Base-by-base conservation (phyloP, 2,797 vertebrate genomes). In the Pantherophis alleghaniensis region DNA sequence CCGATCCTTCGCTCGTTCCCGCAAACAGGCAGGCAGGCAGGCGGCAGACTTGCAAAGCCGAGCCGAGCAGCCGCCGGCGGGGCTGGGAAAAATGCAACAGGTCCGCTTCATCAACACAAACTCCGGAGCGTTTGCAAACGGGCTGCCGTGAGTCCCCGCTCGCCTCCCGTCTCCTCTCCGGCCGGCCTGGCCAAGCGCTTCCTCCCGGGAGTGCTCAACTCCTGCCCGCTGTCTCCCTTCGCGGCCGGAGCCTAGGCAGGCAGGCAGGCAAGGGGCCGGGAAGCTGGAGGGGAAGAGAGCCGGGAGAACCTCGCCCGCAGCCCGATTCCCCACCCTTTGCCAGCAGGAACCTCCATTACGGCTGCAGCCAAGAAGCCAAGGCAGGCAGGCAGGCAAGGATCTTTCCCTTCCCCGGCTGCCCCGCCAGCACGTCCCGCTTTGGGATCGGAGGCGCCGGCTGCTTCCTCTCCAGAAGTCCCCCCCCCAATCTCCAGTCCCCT, bases 281-380 rank as follows among this genome's bases (percentile, higher is more conserved):
- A 28, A 63, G 26, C 24, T 14, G 6, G 28, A 10, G 7, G 3
- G 60, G 7, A 42, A 28, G 10, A 3, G 1, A 51, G 7, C 32
- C 28, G 28, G 57, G 60, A 1, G 60, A 1, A 42, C 87, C 91
- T 86, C n/a, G 95, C 92, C 95, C 22, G 56, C 79, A 95, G 95
- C 95, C 96, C 18, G 0, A 51, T 5, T 57, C 56, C 74, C 60
- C 60, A 20, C 32, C 87, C 87, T 53, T 90, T 47, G 95, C 92
- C 95, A 32, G 51, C 86, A 95, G 96, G 95, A 96, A 93, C 95
- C 96, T 96, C 96, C 96, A 55, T 91, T 60, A 13, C 66, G 51
- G 91, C 13, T n/a, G 37, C 63, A 56, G 32, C 24, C 61, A 13
- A 37, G 53, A 47, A 53, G 47, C 5, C 47, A 47, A 5, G 5